phyloP scores from a whole-genome alignment of 2,888 invertebrate genomes.

The Liodrosophila aerea region DNA sequence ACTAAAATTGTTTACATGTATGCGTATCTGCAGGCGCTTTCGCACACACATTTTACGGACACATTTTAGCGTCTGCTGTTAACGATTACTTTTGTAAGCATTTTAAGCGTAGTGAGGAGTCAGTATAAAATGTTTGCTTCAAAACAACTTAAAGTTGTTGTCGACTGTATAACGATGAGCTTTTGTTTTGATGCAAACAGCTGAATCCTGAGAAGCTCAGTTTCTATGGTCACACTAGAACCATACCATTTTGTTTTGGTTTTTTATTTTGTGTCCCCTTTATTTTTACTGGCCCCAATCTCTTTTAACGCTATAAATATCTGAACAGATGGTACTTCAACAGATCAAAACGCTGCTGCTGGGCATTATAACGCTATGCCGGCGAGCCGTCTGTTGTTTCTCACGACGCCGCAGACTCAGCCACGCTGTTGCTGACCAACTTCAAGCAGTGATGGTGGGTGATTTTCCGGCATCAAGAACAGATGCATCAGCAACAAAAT shows the following conservation, averaged over 20 bases:
- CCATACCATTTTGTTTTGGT: conserved; percentile 55
- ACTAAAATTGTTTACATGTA: too few relatives aligned
- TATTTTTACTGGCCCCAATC: conserved; percentile 21
- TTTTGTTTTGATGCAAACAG: conserved; percentile 1
- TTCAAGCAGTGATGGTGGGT: conserved; percentile 84
- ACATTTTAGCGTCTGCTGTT: too few relatives aligned
- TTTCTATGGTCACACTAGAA: conserved; percentile 32
- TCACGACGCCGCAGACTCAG: conserved; percentile 83
- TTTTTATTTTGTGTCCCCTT: conserved; percentile 38
- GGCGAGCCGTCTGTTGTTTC: conserved; percentile 86
- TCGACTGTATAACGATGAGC: too few relatives aligned
- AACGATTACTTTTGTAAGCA: too few relatives aligned
- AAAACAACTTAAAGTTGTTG: too few relatives aligned
- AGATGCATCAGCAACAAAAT: conserved; percentile 1
- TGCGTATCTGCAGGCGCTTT: too few relatives aligned
- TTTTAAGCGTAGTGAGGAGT: too few relatives aligned
- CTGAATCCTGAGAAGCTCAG: conserved; percentile 18
- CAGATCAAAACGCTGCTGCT: conserved; percentile 85
- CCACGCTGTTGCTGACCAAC: conserved; percentile 80
- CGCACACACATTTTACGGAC: too few relatives aligned
- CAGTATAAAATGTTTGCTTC: too few relatives aligned
- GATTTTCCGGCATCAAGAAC: conserved; percentile 28
- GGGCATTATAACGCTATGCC: conserved; percentile 84
- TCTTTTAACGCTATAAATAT: conserved; percentile 6
- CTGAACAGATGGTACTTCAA: conserved; percentile 82